A percentile compares a stretch with the other conserved stretches of the same genome.
Conservation (phyloP, 2,888 invertebrate genomes). For the Elysia crispata region DNA sequence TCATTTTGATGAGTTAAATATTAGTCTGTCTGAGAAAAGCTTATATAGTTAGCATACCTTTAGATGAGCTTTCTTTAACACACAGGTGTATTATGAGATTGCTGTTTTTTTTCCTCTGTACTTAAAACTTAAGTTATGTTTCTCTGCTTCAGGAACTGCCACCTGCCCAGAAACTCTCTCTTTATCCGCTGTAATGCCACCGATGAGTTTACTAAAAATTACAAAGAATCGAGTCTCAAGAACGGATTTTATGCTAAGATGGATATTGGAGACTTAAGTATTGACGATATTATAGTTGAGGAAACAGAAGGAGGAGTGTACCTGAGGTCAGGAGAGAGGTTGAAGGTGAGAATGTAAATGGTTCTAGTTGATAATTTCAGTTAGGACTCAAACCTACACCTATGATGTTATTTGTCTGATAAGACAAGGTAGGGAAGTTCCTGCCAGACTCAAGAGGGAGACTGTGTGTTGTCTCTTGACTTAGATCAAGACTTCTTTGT, state of each 20-base stretch:
- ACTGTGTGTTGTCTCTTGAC: no score
- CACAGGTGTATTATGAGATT: no score
- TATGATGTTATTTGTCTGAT: no score
- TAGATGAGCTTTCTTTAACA: no score
- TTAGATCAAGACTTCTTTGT: no score
- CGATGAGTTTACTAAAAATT: background rate
- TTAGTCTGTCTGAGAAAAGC: no score
- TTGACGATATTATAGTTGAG: slow-evolving; percentile 57
- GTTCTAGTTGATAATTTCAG: slow-evolving; percentile 43
- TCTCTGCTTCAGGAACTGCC: slow-evolving; percentile 62
- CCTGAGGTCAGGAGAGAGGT: slow-evolving; percentile 55
- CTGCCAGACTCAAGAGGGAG: no score
- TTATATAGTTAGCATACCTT: no score
- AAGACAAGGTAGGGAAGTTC: no score
- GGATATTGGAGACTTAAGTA: slow-evolving; percentile 49
- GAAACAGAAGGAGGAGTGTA: slow-evolving; percentile 58
- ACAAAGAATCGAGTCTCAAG: background rate
- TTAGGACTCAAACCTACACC: no score
- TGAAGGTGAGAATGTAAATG: slow-evolving; percentile 54
- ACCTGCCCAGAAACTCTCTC: slow-evolving; percentile 68
- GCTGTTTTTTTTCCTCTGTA: no score
- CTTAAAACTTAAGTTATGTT: slow-evolving; percentile 1
- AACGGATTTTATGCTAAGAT: slow-evolving; percentile 40
- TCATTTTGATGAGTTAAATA: no score
- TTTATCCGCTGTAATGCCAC: slow-evolving; percentile 65